Conservation (phyloP, 2,888 invertebrate species). For the Glyphotaelius pellucidus region DNA sequence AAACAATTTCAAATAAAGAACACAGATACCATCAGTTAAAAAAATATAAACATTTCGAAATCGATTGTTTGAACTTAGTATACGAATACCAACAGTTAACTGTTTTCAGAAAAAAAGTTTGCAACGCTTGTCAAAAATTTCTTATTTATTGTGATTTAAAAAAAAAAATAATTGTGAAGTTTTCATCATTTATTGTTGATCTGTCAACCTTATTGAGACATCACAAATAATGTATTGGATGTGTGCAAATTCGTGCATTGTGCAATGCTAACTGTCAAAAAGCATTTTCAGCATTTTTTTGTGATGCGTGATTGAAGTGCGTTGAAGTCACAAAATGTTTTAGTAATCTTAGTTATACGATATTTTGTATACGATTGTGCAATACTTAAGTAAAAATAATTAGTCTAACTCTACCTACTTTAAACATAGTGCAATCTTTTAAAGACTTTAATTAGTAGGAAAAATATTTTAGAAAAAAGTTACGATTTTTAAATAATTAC, state of each 20-base stretch:
- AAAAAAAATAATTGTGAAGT: constrained; percentile 18
- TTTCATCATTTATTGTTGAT: constrained; percentile 2
- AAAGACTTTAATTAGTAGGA: constrained; percentile 36
- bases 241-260: background rate
- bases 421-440: constrained; percentile 43
- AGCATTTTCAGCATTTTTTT: background rate
- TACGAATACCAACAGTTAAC: background rate
- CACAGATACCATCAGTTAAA: background rate
- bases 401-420: background rate
- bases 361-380: constrained; percentile 64
- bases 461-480: background rate
- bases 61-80: constrained; percentile 17
- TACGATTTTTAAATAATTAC: constrained; percentile 4
- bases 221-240: background rate
- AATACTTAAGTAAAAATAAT: constrained; percentile 48
- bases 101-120: background rate
- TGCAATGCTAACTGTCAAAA: background rate
- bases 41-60: background rate
- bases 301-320: constrained; percentile 42
- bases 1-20: constrained; percentile 29
- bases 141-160: constrained; percentile 35
- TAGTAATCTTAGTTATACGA: constrained; percentile 17
- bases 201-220: background rate
- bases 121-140: background rate
- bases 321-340: constrained; percentile 20